Evolutionary conservation across 2,888 invertebrate genomes (phyloP).

Genomic region (Nycteola revayana): DNA sequence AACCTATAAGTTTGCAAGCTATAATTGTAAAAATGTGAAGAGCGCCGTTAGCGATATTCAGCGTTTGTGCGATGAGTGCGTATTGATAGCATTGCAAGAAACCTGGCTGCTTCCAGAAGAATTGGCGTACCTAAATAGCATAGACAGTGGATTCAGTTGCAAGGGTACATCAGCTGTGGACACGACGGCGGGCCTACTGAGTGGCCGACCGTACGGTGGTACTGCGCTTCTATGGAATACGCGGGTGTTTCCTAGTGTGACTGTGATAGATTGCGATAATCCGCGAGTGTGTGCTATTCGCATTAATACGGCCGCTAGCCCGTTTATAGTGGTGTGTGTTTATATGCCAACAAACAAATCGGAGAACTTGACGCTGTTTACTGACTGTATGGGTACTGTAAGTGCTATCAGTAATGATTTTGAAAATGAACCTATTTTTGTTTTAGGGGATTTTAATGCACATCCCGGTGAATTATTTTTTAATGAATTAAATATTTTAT

Average conservation of each 20-base stretch:
- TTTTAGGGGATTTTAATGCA: slow-evolving; percentile 3
- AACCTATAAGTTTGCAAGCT: too few species aligned
- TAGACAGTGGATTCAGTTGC: not conserved
- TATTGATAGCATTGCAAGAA: not conserved
- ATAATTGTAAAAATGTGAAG: too few species aligned
- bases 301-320: not conserved
- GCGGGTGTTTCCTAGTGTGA: slow-evolving; percentile 2
- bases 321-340: not conserved
- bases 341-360: slow-evolving; percentile 1
- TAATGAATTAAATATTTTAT: not conserved
- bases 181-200: slow-evolving; percentile 6
- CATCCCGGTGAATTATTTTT: not conserved
- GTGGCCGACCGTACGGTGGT: slow-evolving; percentile 10
- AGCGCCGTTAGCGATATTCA: not conserved
- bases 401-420: slow-evolving; percentile 1
- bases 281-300: not conserved
- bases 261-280: not conserved
- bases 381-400: not conserved
- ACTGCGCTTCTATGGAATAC: slow-evolving; percentile 11
- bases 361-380: not conserved
- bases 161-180: slow-evolving; percentile 9
- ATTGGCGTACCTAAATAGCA: not conserved
- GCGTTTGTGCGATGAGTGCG: too few species aligned
- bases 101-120: slow-evolving; percentile 1
- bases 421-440: slow-evolving; percentile 1